These are phyloP conservation scores for Ammospiza caudacuta DNA, from an alignment of 2,113 vertebrate genomes.

Conservation along the genomic window DNA sequence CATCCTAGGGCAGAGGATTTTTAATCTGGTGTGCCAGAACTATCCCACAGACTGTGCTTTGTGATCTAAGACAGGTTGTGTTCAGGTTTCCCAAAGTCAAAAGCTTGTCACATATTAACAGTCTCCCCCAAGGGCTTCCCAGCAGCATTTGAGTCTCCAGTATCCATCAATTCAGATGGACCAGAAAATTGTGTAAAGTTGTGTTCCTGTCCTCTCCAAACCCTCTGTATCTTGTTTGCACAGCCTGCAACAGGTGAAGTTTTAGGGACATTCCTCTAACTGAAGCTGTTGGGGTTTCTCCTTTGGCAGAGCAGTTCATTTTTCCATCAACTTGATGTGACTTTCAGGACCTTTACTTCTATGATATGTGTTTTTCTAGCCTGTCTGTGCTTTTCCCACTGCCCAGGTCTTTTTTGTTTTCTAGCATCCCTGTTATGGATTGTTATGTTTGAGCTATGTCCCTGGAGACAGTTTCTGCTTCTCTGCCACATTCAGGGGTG, in stretches of 20 bases:
- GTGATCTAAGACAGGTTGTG: neutral
- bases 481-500: neutral
- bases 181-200: neutral
- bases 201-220: neutral
- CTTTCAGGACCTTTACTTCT: neutral
- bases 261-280: neutral
- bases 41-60: neutral
- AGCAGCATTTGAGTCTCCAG: neutral
- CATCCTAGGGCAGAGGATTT: neutral
- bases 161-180: neutral
- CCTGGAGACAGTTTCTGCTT: neutral
- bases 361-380: neutral
- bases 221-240: neutral
- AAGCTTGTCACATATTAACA: neutral
- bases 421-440: neutral
- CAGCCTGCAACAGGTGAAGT: neutral
- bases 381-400: rapidly evolving
- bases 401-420: neutral
- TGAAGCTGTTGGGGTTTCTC: neutral
- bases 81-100: neutral
- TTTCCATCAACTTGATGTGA: neutral
- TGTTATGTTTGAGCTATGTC: neutral
- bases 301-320: neutral
- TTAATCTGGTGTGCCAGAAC: neutral
- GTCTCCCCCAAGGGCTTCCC: neutral